Base-by-base conservation (phyloP, 2,113 vertebrate genomes). In the Erythrocercus mccallii region DNA sequence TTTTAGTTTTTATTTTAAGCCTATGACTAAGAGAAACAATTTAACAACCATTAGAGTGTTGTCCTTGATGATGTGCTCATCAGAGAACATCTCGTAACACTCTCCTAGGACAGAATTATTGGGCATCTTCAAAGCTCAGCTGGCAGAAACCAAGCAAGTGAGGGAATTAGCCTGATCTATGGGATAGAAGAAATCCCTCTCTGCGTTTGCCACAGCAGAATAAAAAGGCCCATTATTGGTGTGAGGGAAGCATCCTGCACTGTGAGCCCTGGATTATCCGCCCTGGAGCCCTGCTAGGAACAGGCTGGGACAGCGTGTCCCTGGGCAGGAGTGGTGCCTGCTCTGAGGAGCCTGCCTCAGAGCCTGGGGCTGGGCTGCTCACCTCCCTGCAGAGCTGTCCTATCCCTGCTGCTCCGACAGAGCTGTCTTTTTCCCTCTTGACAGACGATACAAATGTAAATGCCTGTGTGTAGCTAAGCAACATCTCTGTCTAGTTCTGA, bases 1-100 rank as follows among this genome's bases (percentile, higher is more conserved):
- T 90, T 80, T 86, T 68, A 85, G 48, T 91, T 93, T 94, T 94
- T 95, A 94, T 95, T 96, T 97, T 95, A 85, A 95, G 80, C 40
- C 71, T 77, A 30, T 96, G 86, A 92, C 88, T 95, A 95, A 95
- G 93, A 72, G 62, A 93, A 92, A 94, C 74, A 84, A 95, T 95
- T 96, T 68, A 64, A 91, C 95, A 96, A 30, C 48, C 50, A 85
- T 94, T 87, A 85, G 38, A 80, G 15, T 58, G 76, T 71, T 96
- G 77, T 73, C 50, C 86, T 87, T 87, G 94, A 85, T 93, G 83
- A 54, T 90, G 53, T 25, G 30, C 71, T 95, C 58, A 25, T 94
- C 68, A 86, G 70, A 40, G 22, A 83, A 88, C 40, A 86, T 51
- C 64, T 94, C 17, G 4, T 88, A 90, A 73, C 33, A 23, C 68